phyloP scores from a whole-genome alignment of 2,113 vertebrate genomes.

The Corapipo altera region DNA sequence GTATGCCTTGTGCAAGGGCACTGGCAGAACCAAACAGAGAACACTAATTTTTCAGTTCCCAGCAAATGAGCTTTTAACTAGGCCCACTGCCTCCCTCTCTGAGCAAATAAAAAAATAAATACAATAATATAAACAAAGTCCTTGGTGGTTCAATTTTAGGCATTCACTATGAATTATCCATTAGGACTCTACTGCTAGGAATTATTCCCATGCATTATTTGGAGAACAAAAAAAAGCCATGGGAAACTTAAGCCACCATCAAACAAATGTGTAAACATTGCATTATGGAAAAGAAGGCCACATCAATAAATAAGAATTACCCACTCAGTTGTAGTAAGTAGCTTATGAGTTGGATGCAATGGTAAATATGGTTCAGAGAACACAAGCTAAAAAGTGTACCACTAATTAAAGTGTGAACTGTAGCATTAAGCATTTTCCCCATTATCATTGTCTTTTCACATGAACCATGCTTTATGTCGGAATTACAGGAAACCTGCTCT shows the following conservation, averaged over 20 bases:
- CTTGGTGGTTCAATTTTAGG: not conserved
- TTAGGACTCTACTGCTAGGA: not conserved
- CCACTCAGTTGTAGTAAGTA: not conserved
- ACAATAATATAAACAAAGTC: not conserved
- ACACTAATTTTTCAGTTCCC: not conserved
- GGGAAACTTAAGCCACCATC: not conserved
- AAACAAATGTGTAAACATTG: not conserved
- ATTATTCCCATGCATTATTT: not conserved
- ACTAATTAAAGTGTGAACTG: not conserved
- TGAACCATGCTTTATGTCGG: not conserved
- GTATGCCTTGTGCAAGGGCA: conserved; percentile 15
- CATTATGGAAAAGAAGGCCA: not conserved
- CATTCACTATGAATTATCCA: not conserved
- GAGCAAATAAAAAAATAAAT: not conserved
- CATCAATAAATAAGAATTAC: not conserved
- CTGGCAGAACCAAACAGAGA: not conserved
- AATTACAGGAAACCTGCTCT: not conserved
- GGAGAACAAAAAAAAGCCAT: not conserved
- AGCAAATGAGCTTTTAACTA: not conserved
- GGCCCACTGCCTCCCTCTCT: not conserved
- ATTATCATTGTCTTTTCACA: not conserved
- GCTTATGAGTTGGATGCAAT: not conserved
- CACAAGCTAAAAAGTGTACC: not conserved
- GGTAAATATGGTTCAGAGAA: not conserved
- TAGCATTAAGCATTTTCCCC: not conserved